Conservation (phyloP, 2,888 invertebrate genomes). For the Latrodectus elegans region DNA sequence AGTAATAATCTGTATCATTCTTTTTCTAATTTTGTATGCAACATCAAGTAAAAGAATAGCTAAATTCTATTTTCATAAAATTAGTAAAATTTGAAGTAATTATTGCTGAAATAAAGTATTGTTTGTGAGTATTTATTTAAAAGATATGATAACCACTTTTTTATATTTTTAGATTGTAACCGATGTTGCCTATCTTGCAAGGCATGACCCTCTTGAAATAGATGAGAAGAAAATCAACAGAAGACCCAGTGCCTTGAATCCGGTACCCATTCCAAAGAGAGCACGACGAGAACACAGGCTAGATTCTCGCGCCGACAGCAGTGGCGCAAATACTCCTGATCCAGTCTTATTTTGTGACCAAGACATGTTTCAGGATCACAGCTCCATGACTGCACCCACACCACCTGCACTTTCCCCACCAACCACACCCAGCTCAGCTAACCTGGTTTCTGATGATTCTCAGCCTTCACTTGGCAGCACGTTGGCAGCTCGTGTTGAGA, state of each 20-base stretch:
- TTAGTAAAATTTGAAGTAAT: neutral
- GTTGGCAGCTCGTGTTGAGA: neutral
- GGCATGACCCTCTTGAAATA: slow-evolving; percentile 86
- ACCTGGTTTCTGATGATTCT: slow-evolving; percentile 39
- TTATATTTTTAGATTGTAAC: slow-evolving; percentile 80
- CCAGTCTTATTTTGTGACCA: slow-evolving; percentile 67
- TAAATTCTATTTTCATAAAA: neutral
- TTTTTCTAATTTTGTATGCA: neutral
- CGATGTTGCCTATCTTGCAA: slow-evolving; percentile 82
- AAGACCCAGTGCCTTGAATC: slow-evolving; percentile 12
- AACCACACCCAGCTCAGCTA: slow-evolving; percentile 21
- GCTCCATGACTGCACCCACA: slow-evolving; percentile 21
- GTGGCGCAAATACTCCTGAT: slow-evolving; percentile 83
- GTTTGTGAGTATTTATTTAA: neutral
- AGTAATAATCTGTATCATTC: neutral
- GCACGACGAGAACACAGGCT: slow-evolving; percentile 79
- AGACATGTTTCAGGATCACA: slow-evolving; percentile 53
- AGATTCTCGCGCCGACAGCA: slow-evolving; percentile 82
- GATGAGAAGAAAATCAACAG: slow-evolving; percentile 82
- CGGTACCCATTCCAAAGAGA: neutral
- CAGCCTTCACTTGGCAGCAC: slow-evolving; percentile 29
- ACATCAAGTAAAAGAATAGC: neutral
- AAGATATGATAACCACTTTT: neutral
- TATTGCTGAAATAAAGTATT: neutral
- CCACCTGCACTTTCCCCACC: slow-evolving; percentile 55